These are phyloP conservation scores for Alethe diademata DNA, from an alignment of 2,113 vertebrate species.

Conservation along the genomic window DNA sequence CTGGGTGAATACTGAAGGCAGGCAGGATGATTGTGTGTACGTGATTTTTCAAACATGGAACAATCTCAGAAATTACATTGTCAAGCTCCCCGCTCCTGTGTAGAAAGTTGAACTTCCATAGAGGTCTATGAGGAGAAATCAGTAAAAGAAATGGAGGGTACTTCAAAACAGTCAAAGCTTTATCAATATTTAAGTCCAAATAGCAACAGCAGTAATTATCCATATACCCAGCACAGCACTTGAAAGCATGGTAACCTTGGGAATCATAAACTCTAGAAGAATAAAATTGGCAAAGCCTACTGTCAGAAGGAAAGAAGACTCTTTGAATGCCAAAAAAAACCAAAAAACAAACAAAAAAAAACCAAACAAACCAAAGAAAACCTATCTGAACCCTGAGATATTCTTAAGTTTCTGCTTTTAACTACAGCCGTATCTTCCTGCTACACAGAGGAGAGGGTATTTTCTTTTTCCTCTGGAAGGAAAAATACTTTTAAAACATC, in stretches of 20 bases:
- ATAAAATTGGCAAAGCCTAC: conserved; percentile 1
- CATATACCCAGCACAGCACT: neutral
- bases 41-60: neutral
- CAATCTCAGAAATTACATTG: neutral
- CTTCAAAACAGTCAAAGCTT: conserved; percentile 6
- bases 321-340: conserved; percentile 5
- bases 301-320: conserved; percentile 4
- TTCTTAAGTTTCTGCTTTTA: conserved; percentile 8
- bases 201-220: conserved; percentile 46
- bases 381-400: conserved; percentile 1
- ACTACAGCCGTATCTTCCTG: neutral
- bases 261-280: conserved; percentile 22
- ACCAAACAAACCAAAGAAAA: neutral
- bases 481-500: neutral
- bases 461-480: neutral
- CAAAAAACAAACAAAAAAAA: neutral
- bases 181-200: neutral
- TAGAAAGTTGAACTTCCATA: neutral
- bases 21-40: neutral
- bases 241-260: neutral
- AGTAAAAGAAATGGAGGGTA: neutral
- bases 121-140: neutral
- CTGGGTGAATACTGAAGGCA: neutral
- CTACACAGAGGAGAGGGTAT: neutral
- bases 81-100: neutral